Evolutionary conservation across 2,797 vertebrate species (phyloP), one percentile per base, ranked within the genome.

Genomic region (Ptychadena robeensis): DNA sequence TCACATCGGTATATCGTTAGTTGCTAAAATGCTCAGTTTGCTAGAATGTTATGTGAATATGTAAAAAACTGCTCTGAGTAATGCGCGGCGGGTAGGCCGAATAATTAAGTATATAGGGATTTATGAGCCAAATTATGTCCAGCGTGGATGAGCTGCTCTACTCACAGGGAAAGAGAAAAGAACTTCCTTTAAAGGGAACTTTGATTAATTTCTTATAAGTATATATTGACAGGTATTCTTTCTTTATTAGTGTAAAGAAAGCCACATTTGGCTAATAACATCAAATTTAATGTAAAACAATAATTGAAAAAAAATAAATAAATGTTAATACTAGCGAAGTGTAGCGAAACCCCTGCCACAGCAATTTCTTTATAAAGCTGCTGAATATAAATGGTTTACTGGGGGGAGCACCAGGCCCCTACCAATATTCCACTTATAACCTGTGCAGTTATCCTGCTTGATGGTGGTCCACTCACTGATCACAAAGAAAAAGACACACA

Each of bases 31-130:
- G 75, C 75, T 27, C 38, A 67, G 32, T 35, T 68, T 68, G 31
- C 75, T 78, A 68, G 68, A 78, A 78, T 68, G 25, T 57, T 57
- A 31, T 31, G 32, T 35, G 64, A 53, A 67, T 35, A 78, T 68
- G 61, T 4, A 76, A 40, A 64, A 76, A 15, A 2, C 9, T 65
- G 40, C 22, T 22, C 37, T 66, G 75, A 66, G 35, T 18, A 67
- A 53, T 34, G 63, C 48, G 34, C 37, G 53, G 64, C 64, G 18
- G 64, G 18, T 9, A 44, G 9, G 18, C 32, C 44, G 64, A 57
- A 78, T 68, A 68, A 67, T 78, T 78, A 64, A 78, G 65, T 68
- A 78, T 48, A 78, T 68, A 66, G 66, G 64, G 30, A 78, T 78
- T 78, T 68, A 78, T 78, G 75, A 68, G 65, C 38, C 28, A 78